Conservation (phyloP, 2,797 vertebrate species). For the Rhadinocentrus ornatus region DNA sequence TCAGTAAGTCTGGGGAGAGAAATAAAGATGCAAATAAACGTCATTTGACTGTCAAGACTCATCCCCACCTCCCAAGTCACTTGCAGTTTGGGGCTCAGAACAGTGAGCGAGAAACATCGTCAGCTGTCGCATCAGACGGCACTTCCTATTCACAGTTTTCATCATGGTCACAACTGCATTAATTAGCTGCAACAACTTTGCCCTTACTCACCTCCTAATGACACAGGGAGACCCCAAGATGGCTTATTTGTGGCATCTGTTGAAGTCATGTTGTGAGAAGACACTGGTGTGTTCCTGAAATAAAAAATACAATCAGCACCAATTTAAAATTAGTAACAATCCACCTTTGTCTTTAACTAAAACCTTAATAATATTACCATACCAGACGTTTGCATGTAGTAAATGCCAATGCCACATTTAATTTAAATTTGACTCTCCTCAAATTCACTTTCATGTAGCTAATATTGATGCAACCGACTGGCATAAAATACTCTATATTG, state of each 20-base stretch:
- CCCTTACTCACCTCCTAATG: constrained; percentile 14
- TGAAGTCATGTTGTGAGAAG: not conserved
- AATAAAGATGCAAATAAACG: not conserved
- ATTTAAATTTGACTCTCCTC: not conserved
- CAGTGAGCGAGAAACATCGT: constrained; percentile 73
- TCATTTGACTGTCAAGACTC: accelerated
- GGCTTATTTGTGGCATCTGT: not conserved
- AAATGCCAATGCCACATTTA: not conserved
- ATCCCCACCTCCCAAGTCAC: accelerated
- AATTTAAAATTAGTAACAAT: not conserved
- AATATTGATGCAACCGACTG: not conserved
- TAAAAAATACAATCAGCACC: not conserved
- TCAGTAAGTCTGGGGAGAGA: not conserved
- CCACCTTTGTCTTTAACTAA: not conserved
- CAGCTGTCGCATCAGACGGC: constrained; percentile 86
- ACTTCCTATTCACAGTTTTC: constrained; percentile 85
- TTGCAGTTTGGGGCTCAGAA: constrained; percentile 61
- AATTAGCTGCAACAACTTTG: accelerated
- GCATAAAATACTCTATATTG: too few relatives aligned
- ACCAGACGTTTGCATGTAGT: not conserved
- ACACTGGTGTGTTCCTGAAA: not conserved
- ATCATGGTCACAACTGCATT: constrained; percentile 54
- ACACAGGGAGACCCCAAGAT: not conserved
- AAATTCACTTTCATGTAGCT: not conserved
- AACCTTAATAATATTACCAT: too few relatives aligned